A percentile compares a stretch with the other conserved stretches of the same genome.
Evolutionary conservation across 2,113 vertebrate genomes (phyloP).

Genomic region (Strix aluco): DNA sequence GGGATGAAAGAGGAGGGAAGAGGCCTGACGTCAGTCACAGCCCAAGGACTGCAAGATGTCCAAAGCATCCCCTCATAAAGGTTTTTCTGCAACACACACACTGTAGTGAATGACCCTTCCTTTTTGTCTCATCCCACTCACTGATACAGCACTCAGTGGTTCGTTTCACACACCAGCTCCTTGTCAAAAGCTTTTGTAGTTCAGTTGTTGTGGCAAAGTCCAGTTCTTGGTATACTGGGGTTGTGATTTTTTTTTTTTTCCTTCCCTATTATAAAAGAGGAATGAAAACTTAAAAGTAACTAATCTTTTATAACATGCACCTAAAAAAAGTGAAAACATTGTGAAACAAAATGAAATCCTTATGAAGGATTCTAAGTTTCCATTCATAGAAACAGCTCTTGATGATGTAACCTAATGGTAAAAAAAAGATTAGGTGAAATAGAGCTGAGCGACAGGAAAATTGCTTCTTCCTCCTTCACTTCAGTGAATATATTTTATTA

Average conservation of each 20-base stretch:
- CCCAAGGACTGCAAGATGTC: neutral
- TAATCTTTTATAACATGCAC: neutral
- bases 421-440: neutral
- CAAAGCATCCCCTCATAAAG: neutral
- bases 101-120: neutral
- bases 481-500: neutral
- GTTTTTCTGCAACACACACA: neutral
- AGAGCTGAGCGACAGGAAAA: neutral
- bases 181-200: neutral
- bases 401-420: neutral
- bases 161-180: neutral
- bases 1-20: conserved; percentile 35
- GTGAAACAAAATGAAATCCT: neutral
- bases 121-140: neutral
- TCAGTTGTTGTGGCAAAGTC: neutral
- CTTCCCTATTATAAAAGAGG: neutral
- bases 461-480: neutral
- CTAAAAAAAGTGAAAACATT: neutral
- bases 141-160: neutral
- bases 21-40: neutral
- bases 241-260: neutral
- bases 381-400: neutral
- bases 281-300: neutral
- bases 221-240: neutral
- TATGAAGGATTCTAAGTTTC: neutral